Percentiles rank a stretch among this genome's conserved stretches.
Evolutionary conservation across 2,888 invertebrate species (phyloP).

Genomic region (Antitype chi): DNA sequence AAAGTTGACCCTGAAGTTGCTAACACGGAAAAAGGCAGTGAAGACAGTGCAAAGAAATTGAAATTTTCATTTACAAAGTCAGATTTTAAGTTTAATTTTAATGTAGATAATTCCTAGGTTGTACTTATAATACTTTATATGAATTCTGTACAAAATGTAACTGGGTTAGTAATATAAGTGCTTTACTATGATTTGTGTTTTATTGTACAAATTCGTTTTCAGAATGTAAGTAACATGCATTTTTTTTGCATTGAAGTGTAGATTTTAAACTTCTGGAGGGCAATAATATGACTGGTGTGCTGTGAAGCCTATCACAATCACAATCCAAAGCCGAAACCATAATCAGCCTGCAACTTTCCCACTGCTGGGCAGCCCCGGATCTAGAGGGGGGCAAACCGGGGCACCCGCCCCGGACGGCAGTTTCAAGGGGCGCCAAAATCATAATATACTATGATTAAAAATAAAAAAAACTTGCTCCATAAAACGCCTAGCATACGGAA

Average conservation of each 20-base stretch:
- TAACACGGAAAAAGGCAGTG: conserved; percentile 61
- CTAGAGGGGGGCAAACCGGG: too few relatives aligned
- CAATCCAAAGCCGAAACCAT: background rate
- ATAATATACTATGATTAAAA: too few relatives aligned
- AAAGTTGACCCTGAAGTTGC: conserved; percentile 55
- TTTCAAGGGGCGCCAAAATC: too few relatives aligned
- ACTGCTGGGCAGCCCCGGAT: too few relatives aligned
- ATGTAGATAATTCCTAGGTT: conserved; percentile 75
- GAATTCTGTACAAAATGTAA: conserved; percentile 58
- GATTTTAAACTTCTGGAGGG: background rate
- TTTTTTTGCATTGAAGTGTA: background rate
- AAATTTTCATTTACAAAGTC: conserved; percentile 87
- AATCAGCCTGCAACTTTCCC: too few relatives aligned
- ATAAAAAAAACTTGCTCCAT: too few relatives aligned
- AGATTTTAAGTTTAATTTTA: conserved; percentile 93
- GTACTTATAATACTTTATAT: conserved; percentile 53
- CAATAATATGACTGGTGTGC: background rate
- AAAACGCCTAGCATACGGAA: too few relatives aligned
- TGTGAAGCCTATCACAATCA: background rate
- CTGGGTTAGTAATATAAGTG: conserved; percentile 57
- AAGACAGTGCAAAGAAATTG: conserved; percentile 72
- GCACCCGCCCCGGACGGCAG: too few relatives aligned
- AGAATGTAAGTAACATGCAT: background rate
- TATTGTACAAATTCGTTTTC: conserved; percentile 22
- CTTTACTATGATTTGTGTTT: conserved; percentile 50